Percentiles rank a stretch among this genome's conserved stretches.
Evolutionary conservation across 2,113 vertebrate genomes (phyloP).

Genomic region (Charadrius vociferus): DNA sequence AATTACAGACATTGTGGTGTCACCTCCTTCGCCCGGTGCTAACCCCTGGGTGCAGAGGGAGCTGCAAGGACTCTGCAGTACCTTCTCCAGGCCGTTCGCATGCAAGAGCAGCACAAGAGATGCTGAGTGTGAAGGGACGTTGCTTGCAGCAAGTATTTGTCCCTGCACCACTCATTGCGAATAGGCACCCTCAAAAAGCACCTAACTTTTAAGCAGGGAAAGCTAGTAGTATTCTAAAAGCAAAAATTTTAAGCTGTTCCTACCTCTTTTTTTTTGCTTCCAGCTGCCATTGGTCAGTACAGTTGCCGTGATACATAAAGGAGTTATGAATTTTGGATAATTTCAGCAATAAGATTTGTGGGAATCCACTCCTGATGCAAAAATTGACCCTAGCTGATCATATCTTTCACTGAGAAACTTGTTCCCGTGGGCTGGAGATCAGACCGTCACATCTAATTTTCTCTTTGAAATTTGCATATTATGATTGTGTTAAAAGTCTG

Average conservation of each 20-base stretch:
- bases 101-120: neutral
- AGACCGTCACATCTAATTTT: neutral
- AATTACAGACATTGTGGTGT: fast-evolving
- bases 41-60: neutral
- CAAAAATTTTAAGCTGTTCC: neutral
- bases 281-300: neutral
- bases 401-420: neutral
- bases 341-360: neutral
- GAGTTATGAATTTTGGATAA: neutral
- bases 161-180: neutral
- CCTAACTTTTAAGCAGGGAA: neutral
- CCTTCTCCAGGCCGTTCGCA: neutral
- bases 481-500: neutral
- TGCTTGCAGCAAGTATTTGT: neutral
- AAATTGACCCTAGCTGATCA: neutral
- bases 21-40: neutral
- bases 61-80: neutral
- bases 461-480: neutral
- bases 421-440: neutral
- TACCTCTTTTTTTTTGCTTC: neutral
- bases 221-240: neutral
- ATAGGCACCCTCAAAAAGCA: neutral
- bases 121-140: neutral
- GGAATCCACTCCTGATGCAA: neutral
- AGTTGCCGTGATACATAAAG: neutral